These are phyloP conservation scores for Kryptolebias marmoratus DNA, from an alignment of 2,113 vertebrate genomes.

Conservation along the genomic window DNA sequence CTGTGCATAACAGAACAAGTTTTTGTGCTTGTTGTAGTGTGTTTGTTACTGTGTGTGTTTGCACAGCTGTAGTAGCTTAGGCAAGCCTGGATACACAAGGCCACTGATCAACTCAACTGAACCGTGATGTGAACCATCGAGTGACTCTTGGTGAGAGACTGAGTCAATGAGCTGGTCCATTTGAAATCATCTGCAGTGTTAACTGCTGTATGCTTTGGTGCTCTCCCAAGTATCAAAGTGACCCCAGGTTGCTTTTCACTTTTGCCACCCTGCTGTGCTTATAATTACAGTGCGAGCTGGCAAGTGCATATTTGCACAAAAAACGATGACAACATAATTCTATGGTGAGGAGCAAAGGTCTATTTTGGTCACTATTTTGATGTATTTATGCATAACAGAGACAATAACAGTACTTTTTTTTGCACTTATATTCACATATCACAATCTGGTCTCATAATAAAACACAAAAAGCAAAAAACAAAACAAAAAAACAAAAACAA, in stretches of 20 bases:
- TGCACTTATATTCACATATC: background rate
- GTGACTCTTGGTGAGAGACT: conserved; percentile 21
- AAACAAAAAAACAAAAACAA: background rate
- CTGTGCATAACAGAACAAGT: conserved; percentile 13
- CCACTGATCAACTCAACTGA: conserved; percentile 47
- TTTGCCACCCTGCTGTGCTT: conserved; percentile 19
- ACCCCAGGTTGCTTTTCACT: conserved; percentile 29
- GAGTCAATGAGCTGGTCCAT: conserved; percentile 35
- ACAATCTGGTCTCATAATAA: background rate
- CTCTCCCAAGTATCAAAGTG: conserved; percentile 42
- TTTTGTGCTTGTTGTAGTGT: background rate
- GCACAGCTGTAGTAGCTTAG: conserved; percentile 58
- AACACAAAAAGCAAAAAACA: background rate
- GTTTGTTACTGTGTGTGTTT: conserved; percentile 50
- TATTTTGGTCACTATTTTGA: background rate
- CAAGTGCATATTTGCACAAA: conserved; percentile 14
- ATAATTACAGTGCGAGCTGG: conserved; percentile 5
- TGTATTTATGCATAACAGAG: background rate
- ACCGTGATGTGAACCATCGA: conserved; percentile 18
- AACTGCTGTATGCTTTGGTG: conserved; percentile 39
- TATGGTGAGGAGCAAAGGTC: conserved; percentile 3
- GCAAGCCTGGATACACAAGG: conserved; percentile 55
- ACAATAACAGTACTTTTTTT: background rate
- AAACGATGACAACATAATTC: conserved; percentile 16
- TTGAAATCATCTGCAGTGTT: conserved; percentile 36